Base-by-base conservation (phyloP, 2,888 invertebrate species). In the Lasioglossum vierecki region DNA sequence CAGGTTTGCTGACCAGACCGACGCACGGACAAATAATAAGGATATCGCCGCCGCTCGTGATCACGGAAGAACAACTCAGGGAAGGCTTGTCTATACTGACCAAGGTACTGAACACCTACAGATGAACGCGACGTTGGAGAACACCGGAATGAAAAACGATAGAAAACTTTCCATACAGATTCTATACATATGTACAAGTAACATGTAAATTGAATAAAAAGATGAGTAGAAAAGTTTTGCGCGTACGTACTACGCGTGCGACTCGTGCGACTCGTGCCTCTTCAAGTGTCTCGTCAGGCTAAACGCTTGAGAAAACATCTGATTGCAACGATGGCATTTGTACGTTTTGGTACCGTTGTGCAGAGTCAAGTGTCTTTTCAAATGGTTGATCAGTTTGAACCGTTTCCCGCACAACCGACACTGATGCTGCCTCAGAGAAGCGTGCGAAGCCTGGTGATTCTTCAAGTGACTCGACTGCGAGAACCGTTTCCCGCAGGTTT, bases 21-120 rank as follows among this genome's bases (percentile, higher is more conserved):
- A 97, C 97, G 1, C 97, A 97, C 90, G 97, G 96, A n/a, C 96
- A 97, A 92, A 96, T 96, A 88, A 96, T 97, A 84, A 95, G 97
- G 80, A 96, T 97, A 92, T 97, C 97, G 1, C 97, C 97, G 18
- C 97, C 97, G 1, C 95, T 97, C 1, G 95, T 96, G n/a, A 97
- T 97, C 88, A 96, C 94, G 15, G 96, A 96, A 88, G 94, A 95
- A 46, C 96, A 97, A 93, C 85, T 97, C 13, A 91, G 94, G 66
- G 96, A 97, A 89, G 96, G 96, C 83, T 90, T 96, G 8, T 93
- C 95, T 49, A 97, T 97, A 86, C 96, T 97, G 77, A 95, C 93
- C 46, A 95, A 89, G 18, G 93, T 92, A 35, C 85, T 94, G 5
- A 89, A 87, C 46, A 88, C 60, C 53, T 86, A 86, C 53, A 78